Conservation (phyloP, 2,113 vertebrate genomes). For the Ornithorhynchus anatinus region DNA sequence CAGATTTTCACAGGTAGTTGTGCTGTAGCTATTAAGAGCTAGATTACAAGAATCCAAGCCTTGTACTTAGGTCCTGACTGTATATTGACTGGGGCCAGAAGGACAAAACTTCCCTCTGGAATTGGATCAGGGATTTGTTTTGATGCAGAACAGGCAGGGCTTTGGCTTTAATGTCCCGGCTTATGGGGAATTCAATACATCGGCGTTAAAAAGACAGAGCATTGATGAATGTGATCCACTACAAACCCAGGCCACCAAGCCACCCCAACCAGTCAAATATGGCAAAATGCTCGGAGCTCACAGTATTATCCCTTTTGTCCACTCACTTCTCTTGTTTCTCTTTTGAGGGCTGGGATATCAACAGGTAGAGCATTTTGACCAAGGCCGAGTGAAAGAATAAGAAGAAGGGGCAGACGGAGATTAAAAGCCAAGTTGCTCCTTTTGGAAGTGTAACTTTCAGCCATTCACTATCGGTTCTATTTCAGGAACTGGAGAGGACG, state of each 20-base stretch:
- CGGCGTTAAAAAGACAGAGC: neutral
- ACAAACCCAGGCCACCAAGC: neutral
- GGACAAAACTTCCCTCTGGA: no score
- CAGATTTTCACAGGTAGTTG: no score
- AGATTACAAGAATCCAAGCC: no score
- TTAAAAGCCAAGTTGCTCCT: neutral
- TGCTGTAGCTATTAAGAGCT: no score
- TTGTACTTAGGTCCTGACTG: no score
- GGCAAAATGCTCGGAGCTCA: neutral
- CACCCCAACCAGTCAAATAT: neutral
- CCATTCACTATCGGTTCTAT: neutral
- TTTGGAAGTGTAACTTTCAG: fast-evolving
- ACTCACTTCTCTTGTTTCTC: neutral
- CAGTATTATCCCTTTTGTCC: neutral
- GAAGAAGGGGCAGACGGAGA: neutral
- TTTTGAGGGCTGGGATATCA: neutral
- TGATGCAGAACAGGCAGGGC: no score
- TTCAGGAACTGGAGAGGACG: neutral
- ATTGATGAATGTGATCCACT: neutral
- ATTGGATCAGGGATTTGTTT: no score
- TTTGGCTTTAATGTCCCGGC: no score
- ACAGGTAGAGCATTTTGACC: neutral
- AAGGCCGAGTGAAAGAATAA: neutral
- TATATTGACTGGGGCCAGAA: no score
- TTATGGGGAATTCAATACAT: neutral